Evolutionary conservation across 2,113 vertebrate genomes (phyloP), one percentile per base, ranked within the genome.

Genomic region (Pelvicachromis taeniatus): DNA sequence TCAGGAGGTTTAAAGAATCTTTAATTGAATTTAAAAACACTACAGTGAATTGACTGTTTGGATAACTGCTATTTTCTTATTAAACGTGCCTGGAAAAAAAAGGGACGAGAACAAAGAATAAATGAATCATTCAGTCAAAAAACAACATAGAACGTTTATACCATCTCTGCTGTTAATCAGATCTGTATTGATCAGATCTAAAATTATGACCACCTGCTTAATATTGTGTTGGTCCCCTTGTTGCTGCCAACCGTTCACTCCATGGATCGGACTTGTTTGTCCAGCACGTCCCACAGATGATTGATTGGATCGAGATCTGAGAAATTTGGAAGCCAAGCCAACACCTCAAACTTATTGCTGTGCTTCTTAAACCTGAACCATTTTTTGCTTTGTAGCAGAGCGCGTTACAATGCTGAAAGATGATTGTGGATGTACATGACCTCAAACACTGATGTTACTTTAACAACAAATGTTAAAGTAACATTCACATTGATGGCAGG

Each of bases 101-200:
- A 35, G 31, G 31, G 31, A 63, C 0, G 35, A 12, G 31, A 61
- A 61, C 35, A 61, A 61, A 61, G 31, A 61, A 61, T 31, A 12
- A 63, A 63, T 63, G 0, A 63, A 35, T 35, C 5, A 63, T 63
- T 35, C 59, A 35, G 58, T 61, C 9, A 61, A 61, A 61, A 9
- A 35, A 7, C 58, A 61, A 11, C 5, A 55, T n/a, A n/a, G 17
- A 35, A 61, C 3, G 10, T 61, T 61, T 61, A 61, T 61, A 61
- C 4, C 12, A 61, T 61, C 58, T 61, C 31, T n/a, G 58, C 58
- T 61, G 31, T 35, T 61, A 61, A 31, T 35, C n/a, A n/a, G n/a
- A 0, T 31, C 33, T 61, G 19, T 3, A 0, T 35, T n/a, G 2
- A 63, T 63, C 1, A 4, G 59, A 17, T 63, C 9, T 63, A 2